phyloP scores from a whole-genome alignment of 64 coral and sea anemone genomes.

The Stichodactyla mertensii region DNA sequence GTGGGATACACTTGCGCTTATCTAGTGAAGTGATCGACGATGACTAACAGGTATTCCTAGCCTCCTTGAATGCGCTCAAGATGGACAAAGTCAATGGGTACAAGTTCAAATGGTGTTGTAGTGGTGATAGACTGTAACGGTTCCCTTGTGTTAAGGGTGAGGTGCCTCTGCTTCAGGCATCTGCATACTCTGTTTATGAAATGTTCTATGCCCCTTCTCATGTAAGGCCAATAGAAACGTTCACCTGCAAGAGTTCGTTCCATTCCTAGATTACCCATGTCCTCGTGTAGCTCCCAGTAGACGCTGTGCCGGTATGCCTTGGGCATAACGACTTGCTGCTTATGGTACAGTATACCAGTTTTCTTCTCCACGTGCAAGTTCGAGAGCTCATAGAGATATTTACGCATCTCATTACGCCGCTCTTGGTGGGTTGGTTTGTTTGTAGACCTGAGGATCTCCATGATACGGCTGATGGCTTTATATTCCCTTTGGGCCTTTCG shows the following conservation, averaged over 20 bases:
- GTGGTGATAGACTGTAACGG: conserved; percentile 10
- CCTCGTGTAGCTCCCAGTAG: conserved; percentile 44
- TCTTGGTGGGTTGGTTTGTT: neutral
- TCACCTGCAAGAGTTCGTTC: neutral
- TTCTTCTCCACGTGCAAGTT: neutral
- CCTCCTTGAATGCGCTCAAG: too few relatives aligned
- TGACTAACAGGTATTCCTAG: neutral
- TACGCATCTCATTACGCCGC: neutral
- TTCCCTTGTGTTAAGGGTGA: neutral
- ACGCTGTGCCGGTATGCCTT: conserved; percentile 21
- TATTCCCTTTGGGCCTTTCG: too few relatives aligned
- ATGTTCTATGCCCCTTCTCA: too few relatives aligned
- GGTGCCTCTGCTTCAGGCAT: conserved; percentile 5
- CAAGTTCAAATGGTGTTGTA: conserved; percentile 21
- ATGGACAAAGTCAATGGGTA: conserved; percentile 10
- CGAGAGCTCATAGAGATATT: conserved; percentile 10
- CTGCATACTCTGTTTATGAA: neutral
- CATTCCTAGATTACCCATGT: conserved; percentile 30
- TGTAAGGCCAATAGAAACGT: neutral
- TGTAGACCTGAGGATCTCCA: neutral
- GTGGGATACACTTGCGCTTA: conserved; percentile 39
- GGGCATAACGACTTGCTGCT: conserved; percentile 17
- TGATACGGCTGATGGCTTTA: neutral
- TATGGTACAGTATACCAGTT: conserved; percentile 15
- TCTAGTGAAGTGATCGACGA: neutral